Evolutionary conservation across 1,140 invertebrate genomes (phyloP).

Genomic region (Eumaeus atala): DNA sequence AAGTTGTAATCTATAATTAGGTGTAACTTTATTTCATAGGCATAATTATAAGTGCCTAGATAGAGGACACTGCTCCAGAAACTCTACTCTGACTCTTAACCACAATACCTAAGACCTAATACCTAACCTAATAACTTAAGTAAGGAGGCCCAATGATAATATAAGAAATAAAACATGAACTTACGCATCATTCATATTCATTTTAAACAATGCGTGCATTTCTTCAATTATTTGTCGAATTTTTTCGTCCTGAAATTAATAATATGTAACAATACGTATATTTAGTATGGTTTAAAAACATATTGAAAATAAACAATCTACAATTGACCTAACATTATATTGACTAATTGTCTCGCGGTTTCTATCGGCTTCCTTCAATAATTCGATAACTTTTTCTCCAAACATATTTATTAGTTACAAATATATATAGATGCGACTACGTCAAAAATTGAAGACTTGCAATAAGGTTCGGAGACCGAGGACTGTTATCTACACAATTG

Average conservation of each 20-base stretch:
- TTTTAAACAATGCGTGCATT: conserved; percentile 59
- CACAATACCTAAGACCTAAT: too few species aligned
- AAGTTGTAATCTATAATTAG: too few species aligned
- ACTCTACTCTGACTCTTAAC: too few species aligned
- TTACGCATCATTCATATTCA: conserved; percentile 68
- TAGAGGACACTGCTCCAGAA: too few species aligned
- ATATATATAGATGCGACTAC: too few species aligned
- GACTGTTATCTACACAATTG: too few species aligned
- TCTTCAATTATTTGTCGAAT: conserved; percentile 60
- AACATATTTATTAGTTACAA: conserved; percentile 37
- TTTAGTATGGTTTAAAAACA: neutral
- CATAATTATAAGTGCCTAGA: too few species aligned
- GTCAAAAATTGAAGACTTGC: too few species aligned
- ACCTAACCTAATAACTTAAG: too few species aligned
- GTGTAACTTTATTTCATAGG: too few species aligned
- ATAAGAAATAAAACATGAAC: conserved; percentile 24
- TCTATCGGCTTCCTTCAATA: conserved; percentile 58
- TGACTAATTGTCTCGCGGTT: conserved; percentile 56
- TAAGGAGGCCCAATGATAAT: too few species aligned
- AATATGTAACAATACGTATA: neutral
- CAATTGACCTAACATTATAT: conserved; percentile 44
- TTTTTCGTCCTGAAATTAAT: conserved; percentile 54
- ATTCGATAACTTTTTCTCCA: conserved; percentile 62
- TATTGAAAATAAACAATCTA: conserved; percentile 5
- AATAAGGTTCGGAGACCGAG: too few species aligned